Percentiles rank a stretch among this genome's conserved stretches.
Conservation (phyloP, 1,140 invertebrate species). For the Venustaconcha ellipsiformis region DNA sequence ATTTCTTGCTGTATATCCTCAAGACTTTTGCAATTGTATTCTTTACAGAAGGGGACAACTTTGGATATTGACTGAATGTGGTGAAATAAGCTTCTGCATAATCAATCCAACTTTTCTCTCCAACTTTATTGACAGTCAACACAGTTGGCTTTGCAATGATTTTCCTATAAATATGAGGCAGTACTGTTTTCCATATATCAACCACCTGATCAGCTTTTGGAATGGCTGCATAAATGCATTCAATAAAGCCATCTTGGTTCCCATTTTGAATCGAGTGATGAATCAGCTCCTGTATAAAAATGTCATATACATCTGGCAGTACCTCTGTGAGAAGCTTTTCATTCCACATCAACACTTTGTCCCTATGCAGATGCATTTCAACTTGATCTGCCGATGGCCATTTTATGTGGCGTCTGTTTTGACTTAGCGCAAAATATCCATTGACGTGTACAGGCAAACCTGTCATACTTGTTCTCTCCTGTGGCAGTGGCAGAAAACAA, state of each 20-base stretch:
- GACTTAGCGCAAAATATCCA: constrained; percentile 59
- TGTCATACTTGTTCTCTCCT: constrained; percentile 41
- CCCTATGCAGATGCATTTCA: constrained; percentile 28
- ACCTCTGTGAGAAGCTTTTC: constrained; percentile 48
- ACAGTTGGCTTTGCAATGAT: background rate
- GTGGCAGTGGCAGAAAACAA: constrained; percentile 62
- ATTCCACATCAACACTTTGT: constrained; percentile 57
- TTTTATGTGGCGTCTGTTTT: constrained; percentile 59
- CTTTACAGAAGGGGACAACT: too few species aligned
- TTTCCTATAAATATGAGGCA: background rate
- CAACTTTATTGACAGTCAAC: background rate
- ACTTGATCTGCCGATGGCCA: constrained; percentile 49
- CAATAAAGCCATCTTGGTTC: background rate
- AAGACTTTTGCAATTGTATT: too few species aligned
- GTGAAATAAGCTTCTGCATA: constrained; percentile 9
- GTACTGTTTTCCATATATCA: constrained; percentile 1
- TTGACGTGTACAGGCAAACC: constrained; percentile 62
- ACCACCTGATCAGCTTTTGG: constrained; percentile 4
- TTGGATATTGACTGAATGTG: background rate
- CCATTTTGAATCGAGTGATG: background rate
- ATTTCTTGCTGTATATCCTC: too few species aligned
- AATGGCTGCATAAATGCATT: constrained; percentile 21
- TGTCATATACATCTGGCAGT: constrained; percentile 39
- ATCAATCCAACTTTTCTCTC: constrained; percentile 7
- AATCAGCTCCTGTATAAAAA: constrained; percentile 24